Evolutionary conservation across 2,888 invertebrate species (phyloP).

Genomic region (Netelia virgata): DNA sequence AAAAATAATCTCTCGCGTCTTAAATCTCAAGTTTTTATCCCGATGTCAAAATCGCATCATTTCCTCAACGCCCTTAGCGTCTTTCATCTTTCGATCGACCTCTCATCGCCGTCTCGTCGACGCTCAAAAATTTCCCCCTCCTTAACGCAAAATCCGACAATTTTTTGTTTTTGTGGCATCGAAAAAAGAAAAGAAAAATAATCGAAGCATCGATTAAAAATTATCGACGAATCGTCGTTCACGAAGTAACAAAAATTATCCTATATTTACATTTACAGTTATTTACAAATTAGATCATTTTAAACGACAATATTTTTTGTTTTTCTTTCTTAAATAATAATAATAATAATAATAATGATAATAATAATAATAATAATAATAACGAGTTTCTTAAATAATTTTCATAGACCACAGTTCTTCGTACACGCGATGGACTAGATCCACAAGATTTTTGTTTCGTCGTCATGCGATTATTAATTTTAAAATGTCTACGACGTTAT

Average conservation of each 20-base stretch:
- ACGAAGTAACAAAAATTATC: slow-evolving; percentile 7
- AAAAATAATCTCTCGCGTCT: slow-evolving; percentile 14
- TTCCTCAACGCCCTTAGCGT: neutral
- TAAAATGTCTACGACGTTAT: neutral
- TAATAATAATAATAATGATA: slow-evolving; percentile 29
- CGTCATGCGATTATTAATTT: neutral
- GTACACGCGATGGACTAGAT: slow-evolving; percentile 32
- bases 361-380: slow-evolving; percentile 23
- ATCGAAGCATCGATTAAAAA: neutral
- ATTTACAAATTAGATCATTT: slow-evolving; percentile 38
- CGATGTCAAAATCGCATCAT: neutral
- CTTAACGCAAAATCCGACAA: neutral
- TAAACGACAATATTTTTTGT: slow-evolving; percentile 5
- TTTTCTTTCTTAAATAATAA: slow-evolving; percentile 6
- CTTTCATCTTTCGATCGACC: neutral
- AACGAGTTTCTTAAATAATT: neutral
- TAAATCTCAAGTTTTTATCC: neutral
- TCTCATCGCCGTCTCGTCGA: neutral
- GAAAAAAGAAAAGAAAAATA: neutral
- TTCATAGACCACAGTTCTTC: slow-evolving; percentile 12
- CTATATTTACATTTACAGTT: slow-evolving; percentile 38
- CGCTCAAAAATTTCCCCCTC: neutral
- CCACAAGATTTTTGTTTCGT: slow-evolving; percentile 34
- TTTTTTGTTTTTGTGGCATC: slow-evolving; percentile 21
- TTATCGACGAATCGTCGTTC: slow-evolving; percentile 13